Evolutionary conservation across 2,797 vertebrate species (phyloP).

Genomic region (Tiaroga cobitis): DNA sequence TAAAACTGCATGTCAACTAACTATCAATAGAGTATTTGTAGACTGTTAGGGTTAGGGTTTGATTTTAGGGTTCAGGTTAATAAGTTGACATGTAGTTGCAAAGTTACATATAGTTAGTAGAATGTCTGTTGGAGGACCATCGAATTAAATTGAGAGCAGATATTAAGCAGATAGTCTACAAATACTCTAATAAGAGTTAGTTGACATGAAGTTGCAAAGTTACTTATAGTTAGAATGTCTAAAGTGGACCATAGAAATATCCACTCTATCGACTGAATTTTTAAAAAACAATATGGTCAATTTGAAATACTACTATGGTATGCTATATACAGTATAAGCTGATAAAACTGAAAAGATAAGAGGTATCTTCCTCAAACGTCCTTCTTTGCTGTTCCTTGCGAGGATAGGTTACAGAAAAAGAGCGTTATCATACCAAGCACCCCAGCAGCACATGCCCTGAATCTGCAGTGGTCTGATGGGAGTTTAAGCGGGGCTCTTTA

Average conservation of each 20-base stretch:
- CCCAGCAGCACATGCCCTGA: constrained; percentile 7
- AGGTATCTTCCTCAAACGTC: neutral
- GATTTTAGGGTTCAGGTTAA: neutral
- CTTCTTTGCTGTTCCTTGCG: constrained; percentile 1
- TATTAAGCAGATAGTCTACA: neutral
- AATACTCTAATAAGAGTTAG: too few relatives aligned
- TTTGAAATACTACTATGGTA: neutral
- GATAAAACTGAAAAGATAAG: neutral
- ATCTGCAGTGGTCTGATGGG: constrained; percentile 36
- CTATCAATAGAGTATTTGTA: neutral
- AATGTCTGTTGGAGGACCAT: neutral
- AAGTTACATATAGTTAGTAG: neutral
- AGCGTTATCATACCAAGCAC: neutral
- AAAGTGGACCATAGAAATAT: neutral
- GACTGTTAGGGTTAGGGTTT: neutral
- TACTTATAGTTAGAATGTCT: neutral
- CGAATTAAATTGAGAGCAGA: neutral
- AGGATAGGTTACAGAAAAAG: constrained; percentile 13
- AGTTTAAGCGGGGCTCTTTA: constrained; percentile 39
- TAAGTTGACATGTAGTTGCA: neutral
- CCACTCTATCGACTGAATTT: neutral
- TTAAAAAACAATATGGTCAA: neutral
- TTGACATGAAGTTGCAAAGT: neutral
- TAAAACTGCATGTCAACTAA: neutral
- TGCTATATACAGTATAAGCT: neutral